Conservation (phyloP, 2,797 vertebrate species). For the Falco berigora region DNA sequence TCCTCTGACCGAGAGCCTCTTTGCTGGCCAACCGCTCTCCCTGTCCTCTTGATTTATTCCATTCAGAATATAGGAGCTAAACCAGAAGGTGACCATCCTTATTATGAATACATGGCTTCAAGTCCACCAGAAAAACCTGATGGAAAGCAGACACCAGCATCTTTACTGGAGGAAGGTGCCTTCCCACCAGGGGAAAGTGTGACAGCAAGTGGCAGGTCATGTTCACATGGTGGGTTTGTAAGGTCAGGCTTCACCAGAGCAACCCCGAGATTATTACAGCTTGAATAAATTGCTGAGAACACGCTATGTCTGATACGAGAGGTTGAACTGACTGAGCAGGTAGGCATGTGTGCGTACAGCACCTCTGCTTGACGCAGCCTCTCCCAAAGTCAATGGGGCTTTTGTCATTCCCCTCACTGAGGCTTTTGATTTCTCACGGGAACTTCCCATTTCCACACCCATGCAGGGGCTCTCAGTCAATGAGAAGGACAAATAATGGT, state of each 20-base stretch:
- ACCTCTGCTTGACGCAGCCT: background rate
- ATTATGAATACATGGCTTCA: background rate
- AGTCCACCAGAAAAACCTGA: background rate
- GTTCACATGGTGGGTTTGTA: background rate
- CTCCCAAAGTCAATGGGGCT: background rate
- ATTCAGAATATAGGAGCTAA: accelerated
- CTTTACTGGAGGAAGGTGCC: background rate
- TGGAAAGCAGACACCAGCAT: accelerated
- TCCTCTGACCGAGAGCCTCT: background rate
- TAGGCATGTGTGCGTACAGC: accelerated
- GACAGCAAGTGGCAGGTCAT: background rate
- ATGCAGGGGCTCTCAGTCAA: background rate
- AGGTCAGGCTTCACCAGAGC: background rate
- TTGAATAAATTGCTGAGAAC: background rate
- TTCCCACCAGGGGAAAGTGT: background rate
- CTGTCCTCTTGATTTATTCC: background rate
- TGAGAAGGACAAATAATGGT: background rate
- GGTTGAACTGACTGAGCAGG: accelerated
- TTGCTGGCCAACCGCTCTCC: background rate
- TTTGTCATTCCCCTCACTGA: background rate
- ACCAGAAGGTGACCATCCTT: no score
- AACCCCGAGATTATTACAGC: background rate
- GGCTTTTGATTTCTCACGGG: background rate
- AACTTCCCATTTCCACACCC: background rate
- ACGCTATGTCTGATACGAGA: background rate